phyloP scores from a whole-genome alignment of 2,797 vertebrate species.

The Eremophila alpestris region DNA sequence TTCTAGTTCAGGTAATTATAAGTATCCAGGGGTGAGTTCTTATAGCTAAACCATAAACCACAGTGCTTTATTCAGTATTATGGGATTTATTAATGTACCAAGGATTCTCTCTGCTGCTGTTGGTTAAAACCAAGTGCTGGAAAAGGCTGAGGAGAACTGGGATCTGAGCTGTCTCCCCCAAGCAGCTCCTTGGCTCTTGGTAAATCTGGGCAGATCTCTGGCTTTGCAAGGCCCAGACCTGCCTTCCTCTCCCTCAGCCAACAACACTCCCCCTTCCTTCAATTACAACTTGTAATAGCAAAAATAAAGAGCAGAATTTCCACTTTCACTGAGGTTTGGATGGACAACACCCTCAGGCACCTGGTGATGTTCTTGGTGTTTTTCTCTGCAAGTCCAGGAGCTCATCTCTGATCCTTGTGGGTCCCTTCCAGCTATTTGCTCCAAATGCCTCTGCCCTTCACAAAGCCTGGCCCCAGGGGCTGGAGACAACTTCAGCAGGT shows the following conservation, averaged over 20 bases:
- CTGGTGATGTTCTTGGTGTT: rapidly evolving
- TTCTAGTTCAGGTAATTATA: constrained; percentile 2
- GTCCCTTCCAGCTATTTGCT: background rate
- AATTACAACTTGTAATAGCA: background rate
- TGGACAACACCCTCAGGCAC: background rate
- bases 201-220: background rate
- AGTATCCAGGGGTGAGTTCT: background rate
- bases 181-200: background rate
- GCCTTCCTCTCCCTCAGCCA: background rate
- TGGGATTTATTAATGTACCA: background rate
- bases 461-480: background rate
- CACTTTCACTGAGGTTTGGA: too few species aligned
- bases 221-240: background rate
- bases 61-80: background rate
- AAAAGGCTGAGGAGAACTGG: background rate
- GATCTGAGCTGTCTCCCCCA: background rate
- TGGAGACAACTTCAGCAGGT: background rate
- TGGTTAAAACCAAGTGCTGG: background rate
- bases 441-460: rapidly evolving
- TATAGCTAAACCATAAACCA: background rate
- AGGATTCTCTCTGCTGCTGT: background rate
- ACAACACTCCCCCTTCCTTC: rapidly evolving
- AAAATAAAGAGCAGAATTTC: background rate
- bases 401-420: background rate
- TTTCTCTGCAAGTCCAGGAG: background rate